A percentile compares a stretch with the other conserved stretches of the same genome.
phyloP scores from a whole-genome alignment of 2,113 vertebrate genomes.

The Eleginops maclovinus region DNA sequence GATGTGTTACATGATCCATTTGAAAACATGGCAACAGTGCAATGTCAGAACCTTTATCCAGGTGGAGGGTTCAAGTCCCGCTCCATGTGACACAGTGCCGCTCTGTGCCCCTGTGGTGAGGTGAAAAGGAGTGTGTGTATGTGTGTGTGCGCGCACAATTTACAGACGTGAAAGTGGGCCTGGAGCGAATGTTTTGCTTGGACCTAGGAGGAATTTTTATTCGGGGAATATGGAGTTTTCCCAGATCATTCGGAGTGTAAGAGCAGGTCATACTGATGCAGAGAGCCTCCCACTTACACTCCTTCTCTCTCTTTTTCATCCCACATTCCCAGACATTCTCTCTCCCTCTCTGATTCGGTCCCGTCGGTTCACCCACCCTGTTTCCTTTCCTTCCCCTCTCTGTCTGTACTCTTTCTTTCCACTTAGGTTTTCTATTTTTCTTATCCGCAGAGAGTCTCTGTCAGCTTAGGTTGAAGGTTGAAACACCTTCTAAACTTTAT shows the following conservation, averaged over 20 bases:
- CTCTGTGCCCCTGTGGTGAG: conserved; percentile 68
- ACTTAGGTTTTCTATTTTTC: conserved; percentile 59
- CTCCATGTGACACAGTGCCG: conserved; percentile 66
- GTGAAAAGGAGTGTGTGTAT: conserved; percentile 40
- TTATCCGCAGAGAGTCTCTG: conserved; percentile 52
- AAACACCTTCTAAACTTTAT: conserved; percentile 74
- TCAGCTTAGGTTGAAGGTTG: conserved; percentile 69
- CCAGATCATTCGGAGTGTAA: conserved; percentile 62
- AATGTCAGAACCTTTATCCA: conserved; percentile 48
- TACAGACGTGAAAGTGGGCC: conserved; percentile 74
- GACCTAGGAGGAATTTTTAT: conserved; percentile 74
- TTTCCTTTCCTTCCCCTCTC: conserved; percentile 31
- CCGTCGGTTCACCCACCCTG: conserved; percentile 37
- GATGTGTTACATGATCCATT: conserved; percentile 69
- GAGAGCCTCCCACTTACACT: conserved; percentile 49
- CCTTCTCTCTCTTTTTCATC: conserved; percentile 53
- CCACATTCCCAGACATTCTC: conserved; percentile 57
- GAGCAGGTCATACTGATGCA: conserved; percentile 64
- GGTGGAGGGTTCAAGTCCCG: conserved; percentile 67
- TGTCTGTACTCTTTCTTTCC: conserved; percentile 52
- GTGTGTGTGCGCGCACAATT: conserved; percentile 17
- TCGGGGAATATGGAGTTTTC: conserved; percentile 70
- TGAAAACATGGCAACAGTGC: conserved; percentile 65
- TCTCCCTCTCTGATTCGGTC: conserved; percentile 28
- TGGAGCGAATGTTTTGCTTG: conserved; percentile 79